These are phyloP conservation scores for Platyrinchus mystaceus DNA, from an alignment of 2,797 vertebrate genomes.

Conservation along the genomic window DNA sequence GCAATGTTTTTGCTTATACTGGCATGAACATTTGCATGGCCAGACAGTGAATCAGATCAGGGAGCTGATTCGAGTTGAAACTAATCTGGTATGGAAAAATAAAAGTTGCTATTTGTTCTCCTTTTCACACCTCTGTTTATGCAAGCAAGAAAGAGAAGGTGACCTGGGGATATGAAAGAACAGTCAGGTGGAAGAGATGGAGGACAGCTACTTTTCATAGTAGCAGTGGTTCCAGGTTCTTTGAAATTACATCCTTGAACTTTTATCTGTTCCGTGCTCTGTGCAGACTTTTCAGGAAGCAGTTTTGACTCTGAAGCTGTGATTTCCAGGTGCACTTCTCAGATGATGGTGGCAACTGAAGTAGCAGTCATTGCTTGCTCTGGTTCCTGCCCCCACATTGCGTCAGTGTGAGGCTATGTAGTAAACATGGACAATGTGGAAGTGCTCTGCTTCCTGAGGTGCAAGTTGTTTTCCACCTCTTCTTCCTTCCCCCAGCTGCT, in stretches of 20 bases:
- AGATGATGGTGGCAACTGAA: not conserved
- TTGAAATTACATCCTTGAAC: not conserved
- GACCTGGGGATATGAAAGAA: conserved; percentile 11
- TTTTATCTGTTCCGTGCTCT: not conserved
- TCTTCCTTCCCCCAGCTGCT: not conserved
- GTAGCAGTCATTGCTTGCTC: not conserved
- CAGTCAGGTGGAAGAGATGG: not conserved
- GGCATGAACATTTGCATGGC: conserved; percentile 20
- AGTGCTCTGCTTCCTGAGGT: not conserved
- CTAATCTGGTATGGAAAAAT: not conserved
- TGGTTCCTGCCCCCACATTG: not conserved
- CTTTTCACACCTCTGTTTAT: conserved; percentile 27
- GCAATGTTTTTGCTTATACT: conserved; percentile 18
- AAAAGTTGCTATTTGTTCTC: conserved; percentile 13
- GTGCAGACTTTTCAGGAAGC: not conserved
- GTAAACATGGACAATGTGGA: not conserved
- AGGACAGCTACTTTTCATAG: not conserved
- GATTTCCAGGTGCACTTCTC: not conserved
- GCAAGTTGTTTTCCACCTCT: not conserved
- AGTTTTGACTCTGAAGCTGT: not conserved
- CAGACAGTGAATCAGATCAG: conserved; percentile 64
- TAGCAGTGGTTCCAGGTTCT: not conserved
- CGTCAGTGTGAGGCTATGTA: not conserved
- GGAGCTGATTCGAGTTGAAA: conserved; percentile 21
- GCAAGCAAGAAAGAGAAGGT: not conserved